Conservation (phyloP, 1,140 invertebrate species). For the Tetragonula clypearis region DNA sequence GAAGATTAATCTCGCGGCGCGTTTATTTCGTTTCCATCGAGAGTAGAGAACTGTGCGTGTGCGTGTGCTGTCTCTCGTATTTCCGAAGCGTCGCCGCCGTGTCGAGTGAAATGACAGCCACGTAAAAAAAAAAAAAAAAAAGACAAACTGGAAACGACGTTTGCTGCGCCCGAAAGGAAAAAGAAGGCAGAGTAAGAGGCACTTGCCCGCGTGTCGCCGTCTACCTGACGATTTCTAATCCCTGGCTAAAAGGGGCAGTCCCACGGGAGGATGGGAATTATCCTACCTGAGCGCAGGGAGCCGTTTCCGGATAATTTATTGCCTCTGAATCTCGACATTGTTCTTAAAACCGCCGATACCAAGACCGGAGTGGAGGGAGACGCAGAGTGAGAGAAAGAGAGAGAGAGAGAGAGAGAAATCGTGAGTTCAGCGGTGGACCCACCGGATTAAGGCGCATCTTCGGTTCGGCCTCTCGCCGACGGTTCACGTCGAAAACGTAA, state of each 20-base stretch:
- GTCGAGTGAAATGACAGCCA: no score
- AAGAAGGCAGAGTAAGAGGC: background rate
- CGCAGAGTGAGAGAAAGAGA: no score
- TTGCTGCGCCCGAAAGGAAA: background rate
- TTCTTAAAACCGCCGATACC: constrained; percentile 71
- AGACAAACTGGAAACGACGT: background rate
- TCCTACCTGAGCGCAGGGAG: constrained; percentile 67
- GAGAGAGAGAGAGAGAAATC: constrained; percentile 10
- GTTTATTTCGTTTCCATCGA: no score
- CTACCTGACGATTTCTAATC: constrained; percentile 65
- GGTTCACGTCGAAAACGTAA: constrained; percentile 63
- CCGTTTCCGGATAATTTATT: constrained; percentile 76
- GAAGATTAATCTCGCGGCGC: no score
- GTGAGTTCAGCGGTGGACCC: background rate
- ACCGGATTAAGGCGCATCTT: constrained; percentile 34
- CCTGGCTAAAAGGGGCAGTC: constrained; percentile 34
- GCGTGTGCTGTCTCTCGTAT: no score
- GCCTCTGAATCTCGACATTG: constrained; percentile 71
- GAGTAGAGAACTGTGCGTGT: no score
- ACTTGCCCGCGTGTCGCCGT: background rate
- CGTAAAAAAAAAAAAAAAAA: background rate
- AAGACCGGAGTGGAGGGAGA: background rate
- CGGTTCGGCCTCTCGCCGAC: background rate
- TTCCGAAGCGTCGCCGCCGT: no score
- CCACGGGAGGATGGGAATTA: constrained; percentile 24